Percentiles rank a stretch among this genome's conserved stretches.
Evolutionary conservation across 2,797 vertebrate species (phyloP).

Genomic region (Sebastes ruberrimus): DNA sequence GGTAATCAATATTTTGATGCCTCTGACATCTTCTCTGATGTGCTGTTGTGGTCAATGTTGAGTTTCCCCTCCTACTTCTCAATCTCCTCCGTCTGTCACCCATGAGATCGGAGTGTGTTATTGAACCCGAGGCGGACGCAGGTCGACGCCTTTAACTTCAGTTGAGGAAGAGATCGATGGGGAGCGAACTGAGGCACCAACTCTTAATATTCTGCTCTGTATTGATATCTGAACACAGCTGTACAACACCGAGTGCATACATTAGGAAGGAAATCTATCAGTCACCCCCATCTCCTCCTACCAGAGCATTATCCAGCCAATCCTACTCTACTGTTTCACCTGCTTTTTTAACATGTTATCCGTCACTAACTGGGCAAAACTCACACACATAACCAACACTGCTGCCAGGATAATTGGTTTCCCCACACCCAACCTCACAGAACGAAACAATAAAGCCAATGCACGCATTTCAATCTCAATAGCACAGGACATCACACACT

Average conservation of each 20-base stretch:
- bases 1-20: conserved; percentile 54
- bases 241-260: not conserved
- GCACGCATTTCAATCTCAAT: too few relatives aligned
- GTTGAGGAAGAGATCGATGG: conserved; percentile 11
- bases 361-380: too few relatives aligned
- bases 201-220: not conserved
- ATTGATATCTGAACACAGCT: not conserved
- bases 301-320: too few relatives aligned
- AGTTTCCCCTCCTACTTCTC: conserved; percentile 26
- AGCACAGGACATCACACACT: too few relatives aligned
- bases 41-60: conserved; percentile 48
- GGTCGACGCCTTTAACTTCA: not conserved
- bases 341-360: too few relatives aligned
- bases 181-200: not conserved
- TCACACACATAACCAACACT: too few relatives aligned
- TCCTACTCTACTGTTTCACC: too few relatives aligned
- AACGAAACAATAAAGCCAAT: too few relatives aligned
- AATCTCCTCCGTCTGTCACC: conserved; percentile 40
- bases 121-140: not conserved
- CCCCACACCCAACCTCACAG: too few relatives aligned
- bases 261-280: not conserved
- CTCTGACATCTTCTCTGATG: conserved; percentile 55
- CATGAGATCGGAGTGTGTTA: conserved; percentile 29
- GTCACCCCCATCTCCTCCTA: too few relatives aligned
- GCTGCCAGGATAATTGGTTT: too few relatives aligned